These are phyloP conservation scores for Steinernema carpocapsae DNA, from an alignment of 2,888 invertebrate genomes.

Conservation along the genomic window DNA sequence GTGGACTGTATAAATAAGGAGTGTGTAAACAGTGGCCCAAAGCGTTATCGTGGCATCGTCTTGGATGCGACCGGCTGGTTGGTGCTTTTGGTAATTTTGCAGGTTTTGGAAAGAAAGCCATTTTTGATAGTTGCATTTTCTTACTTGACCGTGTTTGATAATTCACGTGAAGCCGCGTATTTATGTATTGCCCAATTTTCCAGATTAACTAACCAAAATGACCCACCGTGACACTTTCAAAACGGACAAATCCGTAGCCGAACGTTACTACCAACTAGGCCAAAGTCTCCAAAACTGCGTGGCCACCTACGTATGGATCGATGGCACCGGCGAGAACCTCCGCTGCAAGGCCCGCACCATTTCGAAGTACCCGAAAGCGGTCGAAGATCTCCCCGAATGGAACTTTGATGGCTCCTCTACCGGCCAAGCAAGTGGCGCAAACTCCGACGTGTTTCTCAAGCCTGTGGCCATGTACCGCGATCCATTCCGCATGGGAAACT, in stretches of 20 bases:
- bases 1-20: no score
- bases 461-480: constrained; percentile 86
- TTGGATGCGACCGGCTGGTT: no score
- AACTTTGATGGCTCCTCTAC: constrained; percentile 71
- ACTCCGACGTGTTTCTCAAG: constrained; percentile 81
- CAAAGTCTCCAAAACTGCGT: neutral
- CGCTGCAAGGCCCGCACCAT: constrained; percentile 86
- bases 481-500: constrained; percentile 76
- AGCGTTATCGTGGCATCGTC: no score
- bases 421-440: constrained; percentile 70
- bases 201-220: no score
- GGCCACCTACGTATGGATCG: constrained; percentile 83
- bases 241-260: constrained; percentile 69
- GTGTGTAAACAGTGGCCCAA: no score
- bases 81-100: no score
- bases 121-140: no score
- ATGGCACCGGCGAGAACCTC: constrained; percentile 86
- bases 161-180: no score
- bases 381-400: constrained; percentile 72
- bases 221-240: constrained; percentile 61
- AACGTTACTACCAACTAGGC: constrained; percentile 78
- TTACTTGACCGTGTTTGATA: no score
- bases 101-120: no score
- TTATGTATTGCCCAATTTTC: no score
- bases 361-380: constrained; percentile 79